A percentile compares a stretch with the other conserved stretches of the same genome.
Evolutionary conservation across 2,888 invertebrate species (phyloP).

Genomic region (Pharmacophagus antenor): DNA sequence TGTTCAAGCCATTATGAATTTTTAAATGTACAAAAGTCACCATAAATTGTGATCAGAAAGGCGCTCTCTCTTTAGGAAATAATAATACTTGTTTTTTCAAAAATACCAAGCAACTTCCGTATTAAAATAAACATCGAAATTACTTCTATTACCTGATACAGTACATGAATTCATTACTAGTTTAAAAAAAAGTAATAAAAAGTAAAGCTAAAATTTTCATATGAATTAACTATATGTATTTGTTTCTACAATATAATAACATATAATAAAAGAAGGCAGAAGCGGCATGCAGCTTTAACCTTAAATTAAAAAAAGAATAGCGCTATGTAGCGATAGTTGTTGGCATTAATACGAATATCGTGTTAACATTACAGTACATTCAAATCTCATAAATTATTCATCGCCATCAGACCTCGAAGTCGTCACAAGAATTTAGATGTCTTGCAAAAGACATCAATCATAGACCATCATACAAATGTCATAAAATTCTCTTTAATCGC

Average conservation of each 20-base stretch:
- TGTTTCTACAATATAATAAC: too few species aligned
- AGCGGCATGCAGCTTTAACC: not conserved
- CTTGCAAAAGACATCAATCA: constrained; percentile 23
- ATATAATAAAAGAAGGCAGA: too few species aligned
- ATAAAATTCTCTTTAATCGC: constrained; percentile 16
- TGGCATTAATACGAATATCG: constrained; percentile 1
- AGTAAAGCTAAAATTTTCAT: too few species aligned
- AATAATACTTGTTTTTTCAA: not conserved
- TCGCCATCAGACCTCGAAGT: constrained; percentile 16
- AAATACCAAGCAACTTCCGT: not conserved
- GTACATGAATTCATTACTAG: not conserved
- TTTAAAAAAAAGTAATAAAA: not conserved
- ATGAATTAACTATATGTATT: too few species aligned
- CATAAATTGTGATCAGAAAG: not conserved
- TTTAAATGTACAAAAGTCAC: not conserved
- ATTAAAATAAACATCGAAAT: not conserved
- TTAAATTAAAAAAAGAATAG: not conserved
- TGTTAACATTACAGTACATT: constrained; percentile 5
- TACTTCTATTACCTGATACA: too few species aligned
- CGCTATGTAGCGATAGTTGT: not conserved
- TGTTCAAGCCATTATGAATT: not conserved
- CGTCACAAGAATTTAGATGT: not conserved
- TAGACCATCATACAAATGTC: constrained; percentile 17
- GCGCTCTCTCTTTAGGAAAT: not conserved
- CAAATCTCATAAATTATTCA: constrained; percentile 20